Conservation (phyloP, 37 sponge, comb jelly and placozoan genomes). For the Axinella damicornis region DNA sequence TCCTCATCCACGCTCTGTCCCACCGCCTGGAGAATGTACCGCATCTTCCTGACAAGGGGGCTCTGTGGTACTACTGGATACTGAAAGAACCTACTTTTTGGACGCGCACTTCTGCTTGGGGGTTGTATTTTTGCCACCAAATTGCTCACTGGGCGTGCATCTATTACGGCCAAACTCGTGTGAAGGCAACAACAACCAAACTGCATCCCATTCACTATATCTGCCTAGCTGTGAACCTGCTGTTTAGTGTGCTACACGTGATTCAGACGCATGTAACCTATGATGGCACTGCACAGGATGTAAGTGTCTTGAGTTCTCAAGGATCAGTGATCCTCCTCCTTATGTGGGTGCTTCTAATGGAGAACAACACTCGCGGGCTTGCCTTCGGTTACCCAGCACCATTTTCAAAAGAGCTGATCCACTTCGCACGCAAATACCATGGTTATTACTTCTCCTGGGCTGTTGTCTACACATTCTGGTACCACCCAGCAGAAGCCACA, state of each 20-base stretch:
- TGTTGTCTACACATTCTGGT: conserved; percentile 48
- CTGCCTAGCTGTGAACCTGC: background rate
- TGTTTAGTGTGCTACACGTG: conserved; percentile 20
- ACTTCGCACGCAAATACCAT: conserved; percentile 37
- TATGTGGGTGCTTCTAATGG: conserved; percentile 32
- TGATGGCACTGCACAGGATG: conserved; percentile 45
- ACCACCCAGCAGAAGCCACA: conserved; percentile 30
- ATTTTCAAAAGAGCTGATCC: conserved; percentile 4
- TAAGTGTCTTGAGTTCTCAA: background rate
- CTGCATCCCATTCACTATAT: conserved; percentile 11
- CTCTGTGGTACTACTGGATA: conserved; percentile 35
- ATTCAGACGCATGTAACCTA: conserved; percentile 34
- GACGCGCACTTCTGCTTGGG: conserved; percentile 29
- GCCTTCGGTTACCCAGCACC: conserved; percentile 18
- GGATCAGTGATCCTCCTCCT: conserved; percentile 17
- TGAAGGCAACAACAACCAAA: background rate
- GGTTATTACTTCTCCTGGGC: conserved; percentile 51
- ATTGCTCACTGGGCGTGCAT: conserved; percentile 5
- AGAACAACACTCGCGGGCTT: conserved; percentile 32
- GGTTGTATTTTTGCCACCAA: conserved; percentile 23
- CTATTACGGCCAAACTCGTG: conserved; percentile 15
- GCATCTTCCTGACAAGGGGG: conserved; percentile 29
- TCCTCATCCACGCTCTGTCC: background rate
- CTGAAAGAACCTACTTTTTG: conserved; percentile 19
- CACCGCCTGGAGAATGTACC: conserved; percentile 8